phyloP scores from a whole-genome alignment of 2,113 vertebrate species.

The Phaethornis superciliosus region DNA sequence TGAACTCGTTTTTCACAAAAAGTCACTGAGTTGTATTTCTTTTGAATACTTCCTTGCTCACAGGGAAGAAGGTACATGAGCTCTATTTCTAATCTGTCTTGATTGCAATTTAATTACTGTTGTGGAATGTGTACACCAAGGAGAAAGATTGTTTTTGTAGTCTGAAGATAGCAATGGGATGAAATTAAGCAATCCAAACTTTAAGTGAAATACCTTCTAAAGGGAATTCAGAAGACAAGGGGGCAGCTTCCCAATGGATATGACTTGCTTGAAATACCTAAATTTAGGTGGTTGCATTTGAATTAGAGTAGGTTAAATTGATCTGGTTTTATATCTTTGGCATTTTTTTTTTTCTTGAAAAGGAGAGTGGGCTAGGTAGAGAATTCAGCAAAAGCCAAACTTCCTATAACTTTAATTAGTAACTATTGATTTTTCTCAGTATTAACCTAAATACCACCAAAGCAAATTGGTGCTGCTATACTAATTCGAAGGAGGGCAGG shows the following conservation, averaged over 20 bases:
- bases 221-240: background rate
- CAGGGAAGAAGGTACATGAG: background rate
- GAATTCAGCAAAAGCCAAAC: background rate
- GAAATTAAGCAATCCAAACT: background rate
- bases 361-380: background rate
- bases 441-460: background rate
- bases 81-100: background rate
- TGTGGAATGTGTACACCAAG: background rate
- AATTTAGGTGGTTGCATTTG: background rate
- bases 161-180: background rate
- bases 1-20: background rate
- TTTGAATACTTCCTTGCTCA: background rate
- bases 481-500: background rate
- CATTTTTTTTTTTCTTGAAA: background rate
- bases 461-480: background rate
- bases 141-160: background rate
- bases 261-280: background rate
- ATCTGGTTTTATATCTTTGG: background rate
- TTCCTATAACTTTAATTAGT: background rate
- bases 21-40: background rate
- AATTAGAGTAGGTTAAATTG: background rate
- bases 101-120: background rate
- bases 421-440: background rate
- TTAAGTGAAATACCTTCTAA: background rate
- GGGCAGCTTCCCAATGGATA: background rate